Base-by-base conservation (phyloP, 2,113 vertebrate genomes). In the Salvelinus sp. region DNA sequence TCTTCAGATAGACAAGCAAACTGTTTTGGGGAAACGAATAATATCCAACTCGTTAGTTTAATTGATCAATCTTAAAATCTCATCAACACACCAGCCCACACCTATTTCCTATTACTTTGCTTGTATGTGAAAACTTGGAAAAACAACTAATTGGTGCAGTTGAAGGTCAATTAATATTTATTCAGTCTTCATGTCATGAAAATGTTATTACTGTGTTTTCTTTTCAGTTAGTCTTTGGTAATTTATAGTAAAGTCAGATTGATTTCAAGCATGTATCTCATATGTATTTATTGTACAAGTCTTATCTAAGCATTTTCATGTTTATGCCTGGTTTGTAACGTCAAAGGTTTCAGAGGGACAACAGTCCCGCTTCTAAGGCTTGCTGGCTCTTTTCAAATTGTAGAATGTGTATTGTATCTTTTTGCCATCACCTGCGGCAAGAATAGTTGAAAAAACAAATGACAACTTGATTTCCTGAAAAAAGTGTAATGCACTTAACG, bases 211-310 rank as follows among this genome's bases (percentile, higher is more conserved):
- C 72, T 44, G 38, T 77, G 75, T 67, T 67, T 25, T 75, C 82
- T 83, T 92, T 93, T 90, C 89, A 92, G 85, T 93, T 94, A 89
- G 90, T 79, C 85, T 92, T 93, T 93, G 89, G 89, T 95, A 93
- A 94, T 94, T 94, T 94, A 74, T 81, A 58, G 73, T 94, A 95
- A 92, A 87, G 93, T 95, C 95, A 94, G 94, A 94, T 95, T 91
- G 88, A 91, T 93, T 93, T 87, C 75, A 77, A 68, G 85, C 93
- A 23, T 92, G 90, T 94, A 93, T 94, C 92, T 80, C 48, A 54
- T 88, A 95, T 95, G 94, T 97, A 97, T 97, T 96, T 96, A 95
- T 96, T 95, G 95, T 96, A 93, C 93, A 94, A 94, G 91, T 94
- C 80, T 85, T 28, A 81, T 92, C 89, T 92, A 80, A 81, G 70